Evolutionary conservation across 2,113 vertebrate genomes (phyloP).

Genomic region (Kobus ellipsiprymnus): DNA sequence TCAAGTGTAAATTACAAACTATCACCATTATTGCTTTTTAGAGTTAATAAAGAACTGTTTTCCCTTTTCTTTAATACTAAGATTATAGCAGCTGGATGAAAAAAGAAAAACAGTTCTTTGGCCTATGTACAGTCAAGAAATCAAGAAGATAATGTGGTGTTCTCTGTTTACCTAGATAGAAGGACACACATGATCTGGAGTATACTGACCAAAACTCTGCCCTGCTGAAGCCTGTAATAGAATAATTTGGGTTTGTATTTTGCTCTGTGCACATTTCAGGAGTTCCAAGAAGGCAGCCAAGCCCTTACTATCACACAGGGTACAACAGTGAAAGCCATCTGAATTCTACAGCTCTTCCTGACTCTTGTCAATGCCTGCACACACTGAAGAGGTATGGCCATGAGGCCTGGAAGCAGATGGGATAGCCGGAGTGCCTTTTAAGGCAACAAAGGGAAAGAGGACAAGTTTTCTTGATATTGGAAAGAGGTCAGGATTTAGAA

Average conservation of each 20-base stretch:
- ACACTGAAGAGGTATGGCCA: background rate
- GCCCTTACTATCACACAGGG: background rate
- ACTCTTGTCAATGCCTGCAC: background rate
- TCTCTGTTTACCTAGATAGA: background rate
- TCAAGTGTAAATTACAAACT: constrained; percentile 72
- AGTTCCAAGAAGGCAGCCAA: background rate
- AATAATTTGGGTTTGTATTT: background rate
- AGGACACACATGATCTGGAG: background rate
- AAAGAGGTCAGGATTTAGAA: background rate
- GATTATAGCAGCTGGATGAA: constrained; percentile 59
- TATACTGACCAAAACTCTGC: background rate
- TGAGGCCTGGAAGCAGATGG: background rate
- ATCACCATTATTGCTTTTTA: constrained; percentile 69
- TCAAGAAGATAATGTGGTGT: background rate
- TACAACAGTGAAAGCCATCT: background rate
- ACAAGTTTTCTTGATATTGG: background rate
- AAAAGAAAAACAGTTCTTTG: constrained; percentile 54
- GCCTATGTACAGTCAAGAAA: constrained; percentile 34
- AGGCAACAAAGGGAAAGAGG: background rate
- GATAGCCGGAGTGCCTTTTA: background rate
- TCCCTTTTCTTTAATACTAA: constrained; percentile 66
- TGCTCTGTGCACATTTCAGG: background rate
- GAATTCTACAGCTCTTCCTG: background rate
- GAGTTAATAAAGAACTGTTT: constrained; percentile 69
- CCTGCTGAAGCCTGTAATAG: background rate